A percentile compares a stretch with the other conserved stretches of the same genome.
These are phyloP conservation scores for Hylaeus volcanicus DNA, from an alignment of 1,140 invertebrate species.

Conservation along the genomic window DNA sequence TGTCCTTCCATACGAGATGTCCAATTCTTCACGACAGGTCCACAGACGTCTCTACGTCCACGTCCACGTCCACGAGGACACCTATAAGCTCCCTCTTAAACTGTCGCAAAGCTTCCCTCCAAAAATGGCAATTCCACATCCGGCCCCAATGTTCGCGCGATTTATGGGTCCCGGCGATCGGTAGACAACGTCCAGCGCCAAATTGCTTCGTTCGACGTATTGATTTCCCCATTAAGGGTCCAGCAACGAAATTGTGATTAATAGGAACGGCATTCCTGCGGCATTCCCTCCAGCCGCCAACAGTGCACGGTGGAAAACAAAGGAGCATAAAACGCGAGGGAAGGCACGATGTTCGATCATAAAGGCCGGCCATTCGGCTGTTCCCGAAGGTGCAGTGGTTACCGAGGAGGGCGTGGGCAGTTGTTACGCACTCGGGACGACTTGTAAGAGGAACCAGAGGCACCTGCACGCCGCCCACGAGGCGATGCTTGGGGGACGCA, in stretches of 20 bases:
- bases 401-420: conserved; percentile 55
- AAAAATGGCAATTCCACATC: too few relatives aligned
- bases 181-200: too few relatives aligned
- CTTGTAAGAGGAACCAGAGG: conserved; percentile 67
- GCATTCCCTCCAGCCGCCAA: neutral
- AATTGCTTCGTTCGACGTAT: too few relatives aligned
- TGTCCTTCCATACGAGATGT: too few relatives aligned
- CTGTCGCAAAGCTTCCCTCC: too few relatives aligned
- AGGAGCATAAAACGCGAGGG: conserved; percentile 33
- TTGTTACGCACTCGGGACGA: conserved; percentile 64
- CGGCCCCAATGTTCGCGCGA: too few relatives aligned
- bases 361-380: conserved; percentile 30
- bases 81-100: too few relatives aligned
- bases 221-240: neutral
- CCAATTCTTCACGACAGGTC: too few relatives aligned
- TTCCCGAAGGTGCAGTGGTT: conserved; percentile 53
- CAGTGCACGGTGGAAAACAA: conserved; percentile 8
- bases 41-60: too few relatives aligned
- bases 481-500: conserved; percentile 58
- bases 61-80: too few relatives aligned
- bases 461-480: conserved; percentile 76
- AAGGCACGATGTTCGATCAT: conserved; percentile 34
- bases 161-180: too few relatives aligned
- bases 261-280: conserved; percentile 16
- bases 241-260: neutral